These are phyloP conservation scores for Oedothorax gibbosus DNA, from an alignment of 1,140 invertebrate genomes.

Conservation along the genomic window DNA sequence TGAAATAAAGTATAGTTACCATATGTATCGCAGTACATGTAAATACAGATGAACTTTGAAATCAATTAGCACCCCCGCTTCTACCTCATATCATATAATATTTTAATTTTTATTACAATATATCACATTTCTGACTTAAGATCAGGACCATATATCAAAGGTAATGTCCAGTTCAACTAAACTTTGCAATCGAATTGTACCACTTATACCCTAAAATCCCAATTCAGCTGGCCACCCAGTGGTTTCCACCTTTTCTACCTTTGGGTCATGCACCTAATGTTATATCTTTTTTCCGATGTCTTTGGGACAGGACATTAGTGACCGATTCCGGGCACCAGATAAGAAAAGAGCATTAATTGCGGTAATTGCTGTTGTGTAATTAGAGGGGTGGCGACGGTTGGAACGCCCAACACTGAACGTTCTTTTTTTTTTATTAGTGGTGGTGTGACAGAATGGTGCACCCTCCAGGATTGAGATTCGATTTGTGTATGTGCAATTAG, in stretches of 20 bases:
- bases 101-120: too few relatives aligned
- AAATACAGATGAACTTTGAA: too few relatives aligned
- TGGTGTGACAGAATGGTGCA: constrained; percentile 24
- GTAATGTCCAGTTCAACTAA: too few relatives aligned
- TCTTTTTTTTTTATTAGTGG: neutral
- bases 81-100: too few relatives aligned
- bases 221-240: neutral
- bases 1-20: too few relatives aligned
- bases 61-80: too few relatives aligned
- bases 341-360: constrained; percentile 30
- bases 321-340: neutral
- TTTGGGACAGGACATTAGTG: constrained; percentile 27
- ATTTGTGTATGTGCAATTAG: constrained; percentile 2
- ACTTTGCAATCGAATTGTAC: too few relatives aligned
- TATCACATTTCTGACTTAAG: too few relatives aligned
- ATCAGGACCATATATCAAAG: too few relatives aligned
- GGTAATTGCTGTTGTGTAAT: constrained; percentile 27
- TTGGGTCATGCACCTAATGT: too few relatives aligned
- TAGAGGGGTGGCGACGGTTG: constrained; percentile 18
- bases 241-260: neutral
- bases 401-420: constrained; percentile 16
- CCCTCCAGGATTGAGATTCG: constrained; percentile 3
- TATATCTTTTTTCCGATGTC: neutral
- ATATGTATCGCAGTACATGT: too few relatives aligned
- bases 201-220: neutral